A percentile compares a stretch with the other conserved stretches of the same genome.
These are phyloP conservation scores for Sylvicola cinctus DNA, from an alignment of 2,888 invertebrate species.

Conservation along the genomic window DNA sequence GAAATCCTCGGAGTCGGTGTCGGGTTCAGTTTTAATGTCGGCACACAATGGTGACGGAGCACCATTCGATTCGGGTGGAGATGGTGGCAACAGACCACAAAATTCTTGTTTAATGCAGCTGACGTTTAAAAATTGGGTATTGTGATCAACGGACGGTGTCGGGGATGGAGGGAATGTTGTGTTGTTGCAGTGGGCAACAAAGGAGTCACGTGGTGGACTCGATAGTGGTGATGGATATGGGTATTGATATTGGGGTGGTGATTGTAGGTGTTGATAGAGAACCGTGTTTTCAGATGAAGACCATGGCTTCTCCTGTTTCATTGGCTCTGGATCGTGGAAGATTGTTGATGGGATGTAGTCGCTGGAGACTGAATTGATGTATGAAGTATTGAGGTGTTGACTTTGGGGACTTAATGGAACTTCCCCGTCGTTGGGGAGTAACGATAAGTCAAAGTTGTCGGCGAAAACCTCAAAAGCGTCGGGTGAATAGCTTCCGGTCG, in stretches of 20 bases:
- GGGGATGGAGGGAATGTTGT: constrained; percentile 15
- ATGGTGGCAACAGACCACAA: constrained; percentile 31
- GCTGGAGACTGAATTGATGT: constrained; percentile 5
- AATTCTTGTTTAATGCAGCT: constrained; percentile 27
- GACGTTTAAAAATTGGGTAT: constrained; percentile 9
- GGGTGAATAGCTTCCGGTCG: constrained; percentile 9
- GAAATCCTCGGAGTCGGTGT: constrained; percentile 19
- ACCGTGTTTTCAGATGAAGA: constrained; percentile 6
- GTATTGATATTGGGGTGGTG: constrained; percentile 9
- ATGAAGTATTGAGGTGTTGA: constrained; percentile 11
- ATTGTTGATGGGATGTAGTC: constrained; percentile 16
- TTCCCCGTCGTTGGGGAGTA: constrained; percentile 39
- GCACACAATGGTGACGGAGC: constrained; percentile 29
- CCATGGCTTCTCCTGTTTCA: constrained; percentile 10
- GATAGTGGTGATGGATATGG: constrained; percentile 19
- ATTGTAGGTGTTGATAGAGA: constrained; percentile 12
- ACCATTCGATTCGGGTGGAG: constrained; percentile 36
- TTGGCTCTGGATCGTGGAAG: constrained; percentile 7
- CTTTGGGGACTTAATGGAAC: constrained; percentile 27
- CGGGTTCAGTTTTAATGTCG: constrained; percentile 23
- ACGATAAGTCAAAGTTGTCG: constrained; percentile 48
- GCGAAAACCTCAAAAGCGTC: constrained; percentile 26
- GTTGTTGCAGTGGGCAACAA: too few relatives aligned
- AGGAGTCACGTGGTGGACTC: constrained; percentile 17
- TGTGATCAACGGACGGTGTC: constrained; percentile 18